Evolutionary conservation across 2,888 invertebrate genomes (phyloP), one percentile per base, ranked within the genome.

Genomic region (Amphipoea lucens): DNA sequence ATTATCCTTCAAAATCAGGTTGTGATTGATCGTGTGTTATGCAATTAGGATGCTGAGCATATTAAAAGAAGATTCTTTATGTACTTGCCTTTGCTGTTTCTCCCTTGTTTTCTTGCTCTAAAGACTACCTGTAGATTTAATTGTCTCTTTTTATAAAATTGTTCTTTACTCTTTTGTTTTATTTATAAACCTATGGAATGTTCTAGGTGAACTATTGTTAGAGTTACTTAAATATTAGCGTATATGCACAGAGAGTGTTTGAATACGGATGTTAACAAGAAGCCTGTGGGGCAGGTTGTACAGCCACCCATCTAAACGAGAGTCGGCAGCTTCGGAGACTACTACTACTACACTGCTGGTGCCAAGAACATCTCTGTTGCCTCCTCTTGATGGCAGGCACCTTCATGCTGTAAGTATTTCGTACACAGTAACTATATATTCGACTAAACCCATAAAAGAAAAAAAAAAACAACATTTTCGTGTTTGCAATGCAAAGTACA

Each of bases 291-390:
- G 90, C 97, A 98, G 98, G 96, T 97, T 98, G 92, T 98, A 97
- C 97, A 98, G 97, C 93, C 98, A 98, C 90, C 97, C 98, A 76
- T 98, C 98, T 89, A 98, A 98, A 95, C 97, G 98, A 82, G 98
- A 98, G 94, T 98, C 98, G 7, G 98, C 98, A 84, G 98, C 98
- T 29, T 98, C 98, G 77, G 98, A 98, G 94, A 97, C 98, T 77
- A 98, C 98, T 63, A 98, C 98, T 79, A 98, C 98, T 23, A 98
- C 98, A 9, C 96, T 98, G 87, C 97, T 98, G 87, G 96, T 96
- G 78, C 96, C 96, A 23, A 90, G 97, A 78, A 95, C 94, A 62
- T 97, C 97, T 9, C 94, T 97, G 23, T 96, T 95, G 7, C 96
- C 97, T 17, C 95, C 95, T 75, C 92, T 93, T 76, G 96, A 96